Evolutionary conservation across 1,140 invertebrate species (phyloP).

Genomic region (Drosophila punjabiensis): DNA sequence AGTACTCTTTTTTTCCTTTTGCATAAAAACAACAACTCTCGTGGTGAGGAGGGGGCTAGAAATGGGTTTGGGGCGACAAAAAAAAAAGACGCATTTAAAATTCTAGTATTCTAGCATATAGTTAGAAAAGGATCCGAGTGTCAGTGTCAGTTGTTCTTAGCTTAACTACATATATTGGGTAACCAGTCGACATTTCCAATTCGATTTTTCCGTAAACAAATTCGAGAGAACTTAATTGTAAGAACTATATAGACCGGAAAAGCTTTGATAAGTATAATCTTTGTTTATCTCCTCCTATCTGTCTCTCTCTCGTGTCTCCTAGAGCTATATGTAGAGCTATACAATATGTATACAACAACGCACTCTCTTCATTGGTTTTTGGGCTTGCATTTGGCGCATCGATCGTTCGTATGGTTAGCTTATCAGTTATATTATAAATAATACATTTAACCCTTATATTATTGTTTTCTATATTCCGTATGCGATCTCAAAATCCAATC

Average conservation of each 20-base stretch:
- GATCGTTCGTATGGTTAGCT: slow-evolving; percentile 66
- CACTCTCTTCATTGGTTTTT: slow-evolving; percentile 48
- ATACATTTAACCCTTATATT: slow-evolving; percentile 58
- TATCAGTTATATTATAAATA: slow-evolving; percentile 57
- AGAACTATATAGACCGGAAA: slow-evolving; percentile 42
- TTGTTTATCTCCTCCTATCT: slow-evolving; percentile 38
- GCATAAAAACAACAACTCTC: slow-evolving; percentile 50
- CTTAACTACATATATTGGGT: slow-evolving; percentile 71
- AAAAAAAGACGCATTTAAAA: slow-evolving; percentile 45
- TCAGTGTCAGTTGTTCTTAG: slow-evolving; percentile 58
- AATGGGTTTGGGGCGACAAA: slow-evolving; percentile 3
- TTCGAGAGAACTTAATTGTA: slow-evolving; percentile 58
- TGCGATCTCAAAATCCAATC: slow-evolving; percentile 9
- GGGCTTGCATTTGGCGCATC: slow-evolving; percentile 74
- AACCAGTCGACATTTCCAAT: slow-evolving; percentile 72
- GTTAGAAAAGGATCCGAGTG: slow-evolving; percentile 53
- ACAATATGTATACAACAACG: slow-evolving; percentile 61
- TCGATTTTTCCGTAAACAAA: slow-evolving; percentile 50
- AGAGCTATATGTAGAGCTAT: slow-evolving; percentile 58
- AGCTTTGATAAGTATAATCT: slow-evolving; percentile 39
- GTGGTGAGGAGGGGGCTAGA: slow-evolving; percentile 26
- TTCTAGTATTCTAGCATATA: slow-evolving; percentile 29
- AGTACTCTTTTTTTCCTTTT: slow-evolving; percentile 48
- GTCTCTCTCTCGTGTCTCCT: slow-evolving; percentile 28
- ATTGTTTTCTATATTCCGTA: slow-evolving; percentile 55